phyloP scores from a whole-genome alignment of 2,888 invertebrate species.

The Cancer borealis region DNA sequence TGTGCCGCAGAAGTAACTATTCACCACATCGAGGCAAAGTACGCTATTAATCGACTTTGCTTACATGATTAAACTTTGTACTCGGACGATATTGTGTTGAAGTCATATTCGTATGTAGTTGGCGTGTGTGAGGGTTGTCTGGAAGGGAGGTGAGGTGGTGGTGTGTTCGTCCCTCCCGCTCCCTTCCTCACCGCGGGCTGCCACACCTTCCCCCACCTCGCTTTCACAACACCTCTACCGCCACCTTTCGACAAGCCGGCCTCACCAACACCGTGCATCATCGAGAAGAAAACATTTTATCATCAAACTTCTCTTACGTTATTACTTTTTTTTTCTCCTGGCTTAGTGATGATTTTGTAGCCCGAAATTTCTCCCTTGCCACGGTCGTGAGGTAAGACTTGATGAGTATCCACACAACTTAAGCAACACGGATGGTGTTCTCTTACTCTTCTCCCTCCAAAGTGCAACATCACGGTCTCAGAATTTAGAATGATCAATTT shows the following conservation, averaged over 20 bases:
- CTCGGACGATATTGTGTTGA: not conserved
- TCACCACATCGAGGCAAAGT: not conserved
- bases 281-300: not conserved
- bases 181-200: conserved; percentile 33
- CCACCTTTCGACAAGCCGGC: conserved; percentile 18
- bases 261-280: conserved; percentile 28
- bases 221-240: conserved; percentile 26
- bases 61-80: not conserved
- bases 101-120: not conserved
- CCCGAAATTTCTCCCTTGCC: not conserved
- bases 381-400: conserved; percentile 13
- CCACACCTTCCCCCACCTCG: conserved; percentile 34
- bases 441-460: not conserved
- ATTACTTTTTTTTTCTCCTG: not conserved
- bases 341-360: not conserved
- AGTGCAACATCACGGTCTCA: not conserved
- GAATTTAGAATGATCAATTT: not conserved
- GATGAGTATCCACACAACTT: conserved; percentile 22
- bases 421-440: not conserved
- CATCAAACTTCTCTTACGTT: not conserved
- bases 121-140: not conserved
- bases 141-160: not conserved
- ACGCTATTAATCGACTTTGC: not conserved
- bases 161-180: conserved; percentile 5
- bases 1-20: not conserved